phyloP scores from a whole-genome alignment of 2,888 invertebrate species.

The Macaria notata region DNA sequence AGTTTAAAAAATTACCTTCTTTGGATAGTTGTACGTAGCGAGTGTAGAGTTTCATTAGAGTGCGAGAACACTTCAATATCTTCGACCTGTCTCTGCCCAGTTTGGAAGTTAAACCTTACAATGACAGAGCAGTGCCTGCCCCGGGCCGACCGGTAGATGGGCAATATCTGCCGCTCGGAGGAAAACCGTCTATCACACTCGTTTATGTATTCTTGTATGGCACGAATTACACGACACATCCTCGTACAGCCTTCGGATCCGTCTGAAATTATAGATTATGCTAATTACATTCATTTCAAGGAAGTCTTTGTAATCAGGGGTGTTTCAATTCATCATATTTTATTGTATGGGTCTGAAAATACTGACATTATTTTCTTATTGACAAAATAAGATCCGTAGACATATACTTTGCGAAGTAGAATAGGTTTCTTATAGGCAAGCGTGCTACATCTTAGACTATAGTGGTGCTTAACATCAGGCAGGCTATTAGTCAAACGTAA shows the following conservation, averaged over 20 bases:
- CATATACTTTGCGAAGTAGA: too few relatives aligned
- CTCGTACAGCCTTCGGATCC: slow-evolving; percentile 75
- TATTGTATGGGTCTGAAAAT: too few relatives aligned
- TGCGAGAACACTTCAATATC: slow-evolving; percentile 96
- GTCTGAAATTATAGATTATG: slow-evolving; percentile 50
- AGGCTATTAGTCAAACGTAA: too few relatives aligned
- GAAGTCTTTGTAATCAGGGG: too few relatives aligned
- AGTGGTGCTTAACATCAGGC: too few relatives aligned
- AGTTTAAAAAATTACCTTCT: slow-evolving; percentile 68
- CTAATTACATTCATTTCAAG: too few relatives aligned
- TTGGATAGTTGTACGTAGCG: slow-evolving; percentile 90
- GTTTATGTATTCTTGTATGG: slow-evolving; percentile 96
- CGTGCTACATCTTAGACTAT: too few relatives aligned
- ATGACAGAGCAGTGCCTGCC: slow-evolving; percentile 94
- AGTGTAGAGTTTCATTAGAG: slow-evolving; percentile 95
- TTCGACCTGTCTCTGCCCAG: slow-evolving; percentile 93
- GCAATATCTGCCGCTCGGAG: slow-evolving; percentile 94
- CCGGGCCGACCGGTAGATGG: slow-evolving; percentile 93
- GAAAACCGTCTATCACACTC: slow-evolving; percentile 96
- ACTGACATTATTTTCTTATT: too few relatives aligned
- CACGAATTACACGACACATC: slow-evolving; percentile 96
- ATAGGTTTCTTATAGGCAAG: too few relatives aligned
- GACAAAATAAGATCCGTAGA: too few relatives aligned
- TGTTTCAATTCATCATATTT: too few relatives aligned
- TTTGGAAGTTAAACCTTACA: slow-evolving; percentile 90